Base-by-base conservation (phyloP, 2,113 vertebrate species). In the Haplochromis vanheusdeni region DNA sequence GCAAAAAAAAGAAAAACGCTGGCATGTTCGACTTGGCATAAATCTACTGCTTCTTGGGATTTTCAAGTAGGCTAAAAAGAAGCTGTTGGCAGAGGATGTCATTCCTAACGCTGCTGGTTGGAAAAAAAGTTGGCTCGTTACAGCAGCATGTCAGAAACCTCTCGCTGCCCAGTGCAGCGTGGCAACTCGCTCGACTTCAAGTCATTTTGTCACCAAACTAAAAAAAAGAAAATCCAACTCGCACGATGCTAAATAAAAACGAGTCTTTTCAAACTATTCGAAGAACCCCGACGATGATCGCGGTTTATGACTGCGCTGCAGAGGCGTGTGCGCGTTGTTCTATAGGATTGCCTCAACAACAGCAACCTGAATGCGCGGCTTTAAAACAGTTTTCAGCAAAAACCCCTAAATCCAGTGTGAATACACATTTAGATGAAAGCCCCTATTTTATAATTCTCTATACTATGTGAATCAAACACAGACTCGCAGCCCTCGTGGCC, bases 401-500 rank as follows among this genome's bases (percentile, higher is more conserved):
- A 65, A 21, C 49, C 91, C 88, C 93, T 77, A 94, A 94, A 93
- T 92, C 94, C 94, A 94, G 88, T 56, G 91, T 95, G 95, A 96
- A 96, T 94, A 94, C 95, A 94, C 93, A 94, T 93, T 94, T 94
- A 93, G 94, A 96, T 93, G 89, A 95, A 96, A 94, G 94, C 90
- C 51, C 89, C 89, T 88, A 83, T 90, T 94, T 95, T 94, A 93
- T 95, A 90, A 93, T 94, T 95, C 92, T 95, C 94, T 93, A 93
- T 95, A 91, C 94, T 89, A 85, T 86, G 89, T 81, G 94, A 95
- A 94, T 96, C 93, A 95, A 95, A 95, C 92, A 23, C 92, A 94
- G 90, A 93, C 92, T 90, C 90, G 16, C 87, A 94, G 91, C 92
- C 93, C 95, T 95, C 92, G 91, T 95, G 93, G 93, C 94, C 94